Evolutionary conservation across 2,888 invertebrate species (phyloP).

Genomic region (Pogonocherus hispidulus): DNA sequence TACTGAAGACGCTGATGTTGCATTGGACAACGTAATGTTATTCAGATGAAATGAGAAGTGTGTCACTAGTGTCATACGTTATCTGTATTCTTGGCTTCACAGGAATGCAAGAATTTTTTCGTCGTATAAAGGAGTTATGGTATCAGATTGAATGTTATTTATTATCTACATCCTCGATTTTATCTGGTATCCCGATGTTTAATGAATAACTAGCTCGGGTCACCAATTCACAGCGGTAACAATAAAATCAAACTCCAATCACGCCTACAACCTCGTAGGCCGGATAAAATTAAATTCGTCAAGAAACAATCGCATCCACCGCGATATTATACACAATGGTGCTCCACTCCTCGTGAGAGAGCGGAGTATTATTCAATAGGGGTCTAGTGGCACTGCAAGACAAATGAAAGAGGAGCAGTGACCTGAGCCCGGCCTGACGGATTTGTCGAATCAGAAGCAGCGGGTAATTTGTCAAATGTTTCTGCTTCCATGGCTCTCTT

Average conservation of each 20-base stretch:
- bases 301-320: conserved; percentile 35
- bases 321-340: conserved; percentile 24
- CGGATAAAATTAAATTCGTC: conserved; percentile 34
- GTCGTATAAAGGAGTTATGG: too few relatives aligned
- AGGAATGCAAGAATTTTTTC: too few relatives aligned
- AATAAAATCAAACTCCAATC: conserved; percentile 3
- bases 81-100: too few relatives aligned
- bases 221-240: neutral
- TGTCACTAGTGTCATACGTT: too few relatives aligned
- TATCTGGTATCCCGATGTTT: neutral
- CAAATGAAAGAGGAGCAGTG: conserved; percentile 34
- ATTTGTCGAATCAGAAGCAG: conserved; percentile 31
- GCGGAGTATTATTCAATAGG: conserved; percentile 26
- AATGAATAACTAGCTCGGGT: neutral
- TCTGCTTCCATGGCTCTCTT: conserved; percentile 26
- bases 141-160: too few relatives aligned
- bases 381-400: conserved; percentile 33
- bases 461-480: conserved; percentile 34
- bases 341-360: conserved; percentile 29
- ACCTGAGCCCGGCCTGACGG: conserved; percentile 22
- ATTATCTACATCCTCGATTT: too few relatives aligned
- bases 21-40: too few relatives aligned
- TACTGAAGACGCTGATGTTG: too few relatives aligned
- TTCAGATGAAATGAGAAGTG: too few relatives aligned
- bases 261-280: conserved; percentile 21